Base-by-base conservation (phyloP, 2,113 vertebrate species). In the Gasterosteus aculeatus region DNA sequence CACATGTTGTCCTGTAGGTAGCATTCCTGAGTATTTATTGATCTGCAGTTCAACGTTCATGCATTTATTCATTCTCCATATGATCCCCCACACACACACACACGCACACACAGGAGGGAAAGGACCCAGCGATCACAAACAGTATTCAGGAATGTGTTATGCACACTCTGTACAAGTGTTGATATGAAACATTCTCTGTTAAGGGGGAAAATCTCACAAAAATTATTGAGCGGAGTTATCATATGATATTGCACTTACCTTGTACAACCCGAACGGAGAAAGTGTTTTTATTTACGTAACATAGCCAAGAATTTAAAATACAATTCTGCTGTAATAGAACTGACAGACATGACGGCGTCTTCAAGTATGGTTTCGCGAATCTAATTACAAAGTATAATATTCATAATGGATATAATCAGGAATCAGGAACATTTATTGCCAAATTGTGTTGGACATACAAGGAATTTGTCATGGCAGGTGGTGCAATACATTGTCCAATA, bases 1-100 rank as follows among this genome's bases (percentile, higher is more conserved):
- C 80, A 29, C 72, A 84, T 82, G 82, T 77, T 75, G 77, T 78
- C 73, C 69, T 16, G 41, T 82, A 76, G 84, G 82, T 71, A 65
- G 72, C 51, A 62, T 41, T 44, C 78, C 64, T 41, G 63, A 68
- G 57, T 53, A 70, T 56, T 88, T 89, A 92, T 92, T 81, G 91
- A 91, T 93, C 84, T 84, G 70, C 77, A 80, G 89, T 92, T 89
- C 84, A 90, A 87, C 53, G 39, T 44, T 66, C 67, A 84, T 88
- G 78, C 66, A 90, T 90, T 87, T 85, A 89, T 89, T 89, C 77
- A 91, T 82, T 61, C 42, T 51, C 33, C 81, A 61, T 35, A n/a
- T 80, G 79, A 86, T 75, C 33, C 29, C 9, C 8, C 58, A 81
- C 69, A 74, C 54, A 26, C 54, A 26, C 35, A 73, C 33, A 10